Evolutionary conservation across 2,113 vertebrate species (phyloP), one percentile per base, ranked within the genome.

Genomic region (Tautogolabrus adspersus): DNA sequence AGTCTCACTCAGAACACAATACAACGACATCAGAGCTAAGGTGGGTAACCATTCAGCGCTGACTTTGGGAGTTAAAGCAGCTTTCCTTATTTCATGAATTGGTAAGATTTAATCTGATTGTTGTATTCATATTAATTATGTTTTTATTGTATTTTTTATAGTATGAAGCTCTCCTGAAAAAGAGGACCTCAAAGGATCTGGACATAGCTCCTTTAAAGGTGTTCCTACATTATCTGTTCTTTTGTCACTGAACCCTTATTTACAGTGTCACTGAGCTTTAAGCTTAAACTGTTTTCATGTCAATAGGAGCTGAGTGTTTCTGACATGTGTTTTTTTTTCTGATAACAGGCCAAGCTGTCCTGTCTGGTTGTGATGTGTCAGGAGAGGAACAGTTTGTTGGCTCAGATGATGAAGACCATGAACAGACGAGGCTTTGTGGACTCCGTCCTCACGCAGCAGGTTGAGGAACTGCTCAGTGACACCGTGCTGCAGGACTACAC

Each of bases 281-380:
- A 16, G 46, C 16, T 2, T 5, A 47, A 16, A 10, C 9, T 12
- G 7, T 30, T 46, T 12, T 18, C 8, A 12, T 16, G 9, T 44
- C 15, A 54, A 1, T 26, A 52, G 18, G n/a, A 16, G 6, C 56
- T 68, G 0, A 49, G 65, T 72, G 66, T 87, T 47, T 83, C 73
- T 77, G 49, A 75, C 67, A 18, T 13, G 9, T 15, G 4, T 15
- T 19, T 75, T 66, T 26, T 79, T 10, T 12, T 90, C 75, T 62
- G 66, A 82, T 23, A 9, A 64, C 58, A 94, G 93, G 93, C 92
- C 56, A 93, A 93, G 83, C 83, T 95, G 81, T 94, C 95, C 8
- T 96, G 92, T 44, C 90, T 97, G 85, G 93, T 93, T 54, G 83
- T 15, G 49, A 97, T 96, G 90, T 97, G 96, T 86, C 87, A 77